phyloP scores from a whole-genome alignment of 1,140 invertebrate species.

The Neomicropteryx cornuta region DNA sequence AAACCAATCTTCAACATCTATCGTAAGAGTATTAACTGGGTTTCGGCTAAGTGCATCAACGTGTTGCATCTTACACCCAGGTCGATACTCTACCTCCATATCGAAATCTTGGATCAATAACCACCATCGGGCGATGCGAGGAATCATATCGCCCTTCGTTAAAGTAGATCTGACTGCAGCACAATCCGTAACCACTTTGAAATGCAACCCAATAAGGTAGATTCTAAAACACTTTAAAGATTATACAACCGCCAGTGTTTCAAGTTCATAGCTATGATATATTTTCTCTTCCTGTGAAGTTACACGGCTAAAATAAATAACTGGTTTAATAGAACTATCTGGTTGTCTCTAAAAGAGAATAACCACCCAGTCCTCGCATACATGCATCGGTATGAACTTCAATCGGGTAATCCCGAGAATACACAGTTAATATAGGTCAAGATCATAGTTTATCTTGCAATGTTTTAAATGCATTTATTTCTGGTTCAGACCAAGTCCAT shows the following conservation, averaged over 20 bases:
- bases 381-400: slow-evolving; percentile 24
- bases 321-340: slow-evolving; percentile 15
- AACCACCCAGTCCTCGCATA: slow-evolving; percentile 13
- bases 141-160: slow-evolving; percentile 19
- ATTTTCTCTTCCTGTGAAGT: slow-evolving; percentile 19
- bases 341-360: slow-evolving; percentile 14
- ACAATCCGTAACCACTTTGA: slow-evolving; percentile 29
- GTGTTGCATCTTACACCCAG: slow-evolving; percentile 19
- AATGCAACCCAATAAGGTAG: slow-evolving; percentile 23
- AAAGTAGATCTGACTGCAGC: slow-evolving; percentile 19
- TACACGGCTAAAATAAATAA: slow-evolving; percentile 22
- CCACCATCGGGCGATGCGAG: slow-evolving; percentile 24
- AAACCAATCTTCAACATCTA: too few relatives aligned
- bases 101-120: slow-evolving; percentile 20
- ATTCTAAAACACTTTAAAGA: slow-evolving; percentile 22
- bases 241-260: slow-evolving; percentile 21
- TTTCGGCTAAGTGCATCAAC: slow-evolving; percentile 22
- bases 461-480: slow-evolving; percentile 12
- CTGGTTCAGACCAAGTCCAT: slow-evolving; percentile 12
- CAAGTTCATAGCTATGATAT: slow-evolving; percentile 25
- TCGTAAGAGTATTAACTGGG: too few relatives aligned
- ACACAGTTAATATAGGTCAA: slow-evolving; percentile 11
- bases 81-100: slow-evolving; percentile 21
- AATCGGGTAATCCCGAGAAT: slow-evolving; percentile 12
- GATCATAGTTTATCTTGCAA: slow-evolving; percentile 5